Base-by-base conservation (phyloP, 2,888 invertebrate genomes). In the Heteromyza rotundicornis region DNA sequence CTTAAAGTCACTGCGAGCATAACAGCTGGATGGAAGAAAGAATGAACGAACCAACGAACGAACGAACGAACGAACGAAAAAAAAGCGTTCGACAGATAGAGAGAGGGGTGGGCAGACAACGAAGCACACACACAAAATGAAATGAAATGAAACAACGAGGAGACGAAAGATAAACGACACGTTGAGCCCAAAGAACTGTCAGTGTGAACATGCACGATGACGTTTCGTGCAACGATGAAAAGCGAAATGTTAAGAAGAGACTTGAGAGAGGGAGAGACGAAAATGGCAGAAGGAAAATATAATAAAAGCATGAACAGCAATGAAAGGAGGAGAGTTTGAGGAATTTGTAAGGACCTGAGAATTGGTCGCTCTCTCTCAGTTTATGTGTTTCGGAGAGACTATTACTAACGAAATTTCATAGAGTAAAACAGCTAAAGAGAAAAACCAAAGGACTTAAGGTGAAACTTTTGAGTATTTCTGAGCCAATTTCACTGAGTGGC, bases 1-100 rank as follows among this genome's bases (percentile, higher is more conserved):
- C 51, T 60, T 60, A 60, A 60, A 60, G 60, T 60, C 56, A 60
- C 51, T 49, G 27, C 44, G 7, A 57, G 56, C 51, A 60, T 56
- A 60, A 60, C 60, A 56, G 51, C 52, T 60, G 60, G 56, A n/a
- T n/a, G 49, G 40, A 60, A 60, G 16, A 23, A 50, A 23, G 14
- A 44, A 50, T 60, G 20, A 47, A 47, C 47, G 47, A 47, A 47
- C 40, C 40, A n/a, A n/a, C 40, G 40, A n/a, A 40, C n/a, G 3
- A n/a, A 40, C 40, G 3, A n/a, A 40, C 40, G 3, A 3, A 40
- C 40, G n/a, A 3, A 40, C 10, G 3, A n/a, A n/a, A n/a, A n/a
- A n/a, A n/a, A n/a, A n/a, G n/a, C n/a, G n/a, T n/a, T n/a, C n/a
- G 40, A 40, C 14, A 40, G 40, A 27, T 10, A 27, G 27, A 27